Conservation (phyloP, 2,797 vertebrate species). For the Manis crassicaudata region DNA sequence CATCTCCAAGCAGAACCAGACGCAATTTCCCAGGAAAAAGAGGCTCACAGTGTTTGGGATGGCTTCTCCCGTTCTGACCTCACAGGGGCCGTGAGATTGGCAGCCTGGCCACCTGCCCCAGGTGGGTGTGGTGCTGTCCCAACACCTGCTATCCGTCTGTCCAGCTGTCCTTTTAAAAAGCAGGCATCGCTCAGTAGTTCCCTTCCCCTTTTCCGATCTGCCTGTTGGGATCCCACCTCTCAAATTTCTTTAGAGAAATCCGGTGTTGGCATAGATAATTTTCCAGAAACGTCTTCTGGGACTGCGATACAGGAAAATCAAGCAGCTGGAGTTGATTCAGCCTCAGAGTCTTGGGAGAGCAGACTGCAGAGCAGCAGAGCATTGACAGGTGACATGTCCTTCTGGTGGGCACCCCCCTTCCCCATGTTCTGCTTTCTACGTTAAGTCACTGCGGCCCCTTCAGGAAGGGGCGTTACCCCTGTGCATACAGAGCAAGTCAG, state of each 20-base stretch:
- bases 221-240: neutral
- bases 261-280: neutral
- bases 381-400: neutral
- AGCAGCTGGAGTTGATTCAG: neutral
- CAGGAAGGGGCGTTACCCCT: neutral
- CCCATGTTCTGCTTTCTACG: neutral
- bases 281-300: neutral
- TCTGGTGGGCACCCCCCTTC: neutral
- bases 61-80: neutral
- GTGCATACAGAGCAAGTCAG: neutral
- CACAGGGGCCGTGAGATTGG: no score
- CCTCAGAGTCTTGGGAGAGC: neutral
- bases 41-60: neutral
- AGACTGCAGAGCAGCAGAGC: neutral
- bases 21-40: neutral
- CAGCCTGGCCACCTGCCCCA: neutral
- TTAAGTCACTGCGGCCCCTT: neutral
- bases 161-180: neutral
- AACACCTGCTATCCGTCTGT: rapidly evolving
- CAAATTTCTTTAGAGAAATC: neutral
- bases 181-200: neutral
- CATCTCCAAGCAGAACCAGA: neutral
- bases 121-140: rapidly evolving
- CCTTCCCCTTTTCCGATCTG: neutral
- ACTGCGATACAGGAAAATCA: neutral